A percentile compares a stretch with the other conserved stretches of the same genome.
Conservation (phyloP, 2,888 invertebrate species). For the Melanargia galathea region DNA sequence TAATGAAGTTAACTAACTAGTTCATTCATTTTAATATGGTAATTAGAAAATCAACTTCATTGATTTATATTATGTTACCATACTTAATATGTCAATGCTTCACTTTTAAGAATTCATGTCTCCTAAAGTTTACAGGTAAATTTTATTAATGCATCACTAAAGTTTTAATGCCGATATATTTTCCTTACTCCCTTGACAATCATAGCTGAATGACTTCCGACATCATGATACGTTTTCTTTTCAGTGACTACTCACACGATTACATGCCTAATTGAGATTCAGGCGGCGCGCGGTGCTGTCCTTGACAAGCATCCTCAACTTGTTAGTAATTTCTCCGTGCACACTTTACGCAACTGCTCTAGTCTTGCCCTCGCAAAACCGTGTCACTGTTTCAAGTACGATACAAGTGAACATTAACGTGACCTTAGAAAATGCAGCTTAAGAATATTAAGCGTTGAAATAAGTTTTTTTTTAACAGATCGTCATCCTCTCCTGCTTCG, state of each 20-base stretch:
- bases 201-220: neutral
- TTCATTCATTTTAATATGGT: too few species aligned
- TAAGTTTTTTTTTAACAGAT: slow-evolving; percentile 51
- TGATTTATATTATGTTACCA: too few species aligned
- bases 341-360: slow-evolving; percentile 66
- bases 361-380: slow-evolving; percentile 67
- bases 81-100: too few species aligned
- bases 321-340: slow-evolving; percentile 75
- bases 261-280: slow-evolving; percentile 56
- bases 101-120: too few species aligned
- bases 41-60: too few species aligned
- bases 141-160: neutral
- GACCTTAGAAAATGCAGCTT: neutral
- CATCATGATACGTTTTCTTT: slow-evolving; percentile 2
- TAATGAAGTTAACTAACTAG: too few species aligned
- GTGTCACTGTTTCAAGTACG: slow-evolving; percentile 80
- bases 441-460: neutral
- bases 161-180: too few species aligned
- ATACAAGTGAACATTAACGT: slow-evolving; percentile 40
- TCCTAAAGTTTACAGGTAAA: neutral
- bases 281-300: slow-evolving; percentile 54
- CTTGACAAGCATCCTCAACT: slow-evolving; percentile 68
- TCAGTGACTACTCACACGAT: neutral
- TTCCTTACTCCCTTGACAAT: neutral
- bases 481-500: slow-evolving; percentile 62